Conservation (phyloP, 1,140 invertebrate genomes). For the Eumaeus atala region DNA sequence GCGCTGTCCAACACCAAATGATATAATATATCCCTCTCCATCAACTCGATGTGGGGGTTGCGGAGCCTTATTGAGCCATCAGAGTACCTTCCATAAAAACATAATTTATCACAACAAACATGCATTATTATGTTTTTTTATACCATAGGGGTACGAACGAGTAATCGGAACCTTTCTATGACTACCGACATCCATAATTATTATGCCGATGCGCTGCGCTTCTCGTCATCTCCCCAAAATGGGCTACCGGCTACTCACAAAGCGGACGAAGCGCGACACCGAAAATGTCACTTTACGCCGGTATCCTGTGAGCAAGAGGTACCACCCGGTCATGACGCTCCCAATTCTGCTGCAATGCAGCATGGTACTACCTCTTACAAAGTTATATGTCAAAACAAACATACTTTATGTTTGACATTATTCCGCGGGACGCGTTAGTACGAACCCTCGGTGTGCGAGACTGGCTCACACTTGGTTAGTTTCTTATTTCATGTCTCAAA, state of each 20-base stretch:
- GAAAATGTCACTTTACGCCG: too few species aligned
- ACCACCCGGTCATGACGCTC: too few species aligned
- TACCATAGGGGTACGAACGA: too few species aligned
- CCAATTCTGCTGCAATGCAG: too few species aligned
- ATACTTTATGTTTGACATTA: too few species aligned
- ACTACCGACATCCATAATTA: neutral
- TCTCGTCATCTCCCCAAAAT: neutral
- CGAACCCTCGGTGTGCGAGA: too few species aligned
- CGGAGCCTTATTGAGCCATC: constrained; percentile 88
- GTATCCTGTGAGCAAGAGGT: neutral
- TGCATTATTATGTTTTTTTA: constrained; percentile 1
- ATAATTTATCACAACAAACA: neutral
- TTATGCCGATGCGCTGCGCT: neutral
- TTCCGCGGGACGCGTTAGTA: too few species aligned
- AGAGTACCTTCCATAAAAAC: constrained; percentile 75
- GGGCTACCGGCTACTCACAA: neutral
- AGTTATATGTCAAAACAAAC: too few species aligned
- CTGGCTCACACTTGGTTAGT: too few species aligned
- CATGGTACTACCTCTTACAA: too few species aligned
- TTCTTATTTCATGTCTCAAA: too few species aligned
- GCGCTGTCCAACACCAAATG: constrained; percentile 93
- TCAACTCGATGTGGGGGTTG: constrained; percentile 91
- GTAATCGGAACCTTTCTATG: too few species aligned
- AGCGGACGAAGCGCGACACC: neutral
- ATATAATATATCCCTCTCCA: constrained; percentile 96